These are phyloP conservation scores for Cephus spinipes DNA, from an alignment of 2,888 invertebrate species.

Conservation along the genomic window DNA sequence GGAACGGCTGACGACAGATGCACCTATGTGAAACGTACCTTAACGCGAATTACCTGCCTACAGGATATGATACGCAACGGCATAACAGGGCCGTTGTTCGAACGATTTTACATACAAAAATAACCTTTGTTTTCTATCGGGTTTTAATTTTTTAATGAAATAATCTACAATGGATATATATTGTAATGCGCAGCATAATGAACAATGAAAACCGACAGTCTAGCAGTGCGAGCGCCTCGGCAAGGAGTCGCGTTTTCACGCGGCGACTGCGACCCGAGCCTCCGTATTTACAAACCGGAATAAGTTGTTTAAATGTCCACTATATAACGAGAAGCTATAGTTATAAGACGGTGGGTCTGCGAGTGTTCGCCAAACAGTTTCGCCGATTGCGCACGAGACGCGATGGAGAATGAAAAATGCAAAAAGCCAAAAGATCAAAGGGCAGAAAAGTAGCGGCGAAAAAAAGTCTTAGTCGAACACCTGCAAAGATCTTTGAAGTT, in stretches of 20 bases:
- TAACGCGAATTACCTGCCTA: not conserved
- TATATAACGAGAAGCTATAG: conserved; percentile 65
- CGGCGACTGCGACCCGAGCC: conserved; percentile 60
- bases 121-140: conserved; percentile 60
- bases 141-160: conserved; percentile 68
- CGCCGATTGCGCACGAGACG: not conserved
- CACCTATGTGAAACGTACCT: not conserved
- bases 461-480: not conserved
- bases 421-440: not conserved
- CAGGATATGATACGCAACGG: conserved; percentile 35
- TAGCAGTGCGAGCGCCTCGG: conserved; percentile 67
- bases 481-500: not conserved
- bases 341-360: conserved; percentile 58
- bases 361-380: not conserved
- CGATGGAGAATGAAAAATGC: not conserved
- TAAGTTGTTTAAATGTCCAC: conserved; percentile 67
- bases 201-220: conserved; percentile 63
- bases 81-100: conserved; percentile 38
- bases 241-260: conserved; percentile 61
- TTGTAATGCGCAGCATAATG: conserved; percentile 60
- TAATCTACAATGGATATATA: conserved; percentile 52
- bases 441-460: not conserved
- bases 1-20: conserved; percentile 13
- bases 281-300: conserved; percentile 67
- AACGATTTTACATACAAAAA: conserved; percentile 60